Conservation (phyloP, 2,113 vertebrate species). For the Oryzias melastigma region DNA sequence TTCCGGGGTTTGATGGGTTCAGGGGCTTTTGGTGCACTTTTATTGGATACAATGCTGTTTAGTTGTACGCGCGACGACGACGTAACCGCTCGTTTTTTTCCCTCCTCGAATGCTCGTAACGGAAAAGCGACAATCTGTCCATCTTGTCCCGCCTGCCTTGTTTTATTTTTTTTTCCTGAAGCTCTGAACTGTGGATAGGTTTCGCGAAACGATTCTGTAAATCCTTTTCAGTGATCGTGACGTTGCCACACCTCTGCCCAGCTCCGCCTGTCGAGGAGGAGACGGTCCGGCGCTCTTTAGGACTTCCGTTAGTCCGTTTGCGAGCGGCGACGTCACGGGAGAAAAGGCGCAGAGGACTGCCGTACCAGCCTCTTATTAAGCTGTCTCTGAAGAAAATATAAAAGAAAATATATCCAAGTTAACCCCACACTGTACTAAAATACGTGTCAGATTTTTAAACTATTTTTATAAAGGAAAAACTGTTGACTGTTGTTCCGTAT, state of each 20-base stretch:
- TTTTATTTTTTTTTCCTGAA: slow-evolving; percentile 6
- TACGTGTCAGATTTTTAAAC: slow-evolving; percentile 77
- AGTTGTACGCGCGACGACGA: slow-evolving; percentile 32
- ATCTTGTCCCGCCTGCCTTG: slow-evolving; percentile 32
- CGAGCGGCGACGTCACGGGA: slow-evolving; percentile 60
- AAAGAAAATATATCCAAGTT: slow-evolving; percentile 42
- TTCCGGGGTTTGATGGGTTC: slow-evolving; percentile 30
- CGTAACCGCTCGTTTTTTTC: slow-evolving; percentile 32
- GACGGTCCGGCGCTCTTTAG: slow-evolving; percentile 8
- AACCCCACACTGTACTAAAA: slow-evolving; percentile 72
- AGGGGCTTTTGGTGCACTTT: slow-evolving; percentile 33
- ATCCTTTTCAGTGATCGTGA: slow-evolving; percentile 71
- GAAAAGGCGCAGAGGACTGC: slow-evolving; percentile 58
- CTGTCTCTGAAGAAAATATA: slow-evolving; percentile 56
- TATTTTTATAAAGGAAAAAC: slow-evolving; percentile 79
- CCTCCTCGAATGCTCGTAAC: slow-evolving; percentile 47
- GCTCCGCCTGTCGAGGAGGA: slow-evolving; percentile 20
- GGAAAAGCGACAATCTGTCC: slow-evolving; percentile 62
- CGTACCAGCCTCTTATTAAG: slow-evolving; percentile 62
- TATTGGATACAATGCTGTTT: slow-evolving; percentile 40
- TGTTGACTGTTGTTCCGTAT: slow-evolving; percentile 70
- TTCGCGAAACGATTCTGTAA: slow-evolving; percentile 61
- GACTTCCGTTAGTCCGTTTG: slow-evolving; percentile 21
- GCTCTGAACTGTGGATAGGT: slow-evolving; percentile 32
- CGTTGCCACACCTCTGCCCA: slow-evolving; percentile 37